Evolutionary conservation across 2,113 vertebrate species (phyloP), one percentile per base, ranked within the genome.

Genomic region (Montifringilla adamsi): DNA sequence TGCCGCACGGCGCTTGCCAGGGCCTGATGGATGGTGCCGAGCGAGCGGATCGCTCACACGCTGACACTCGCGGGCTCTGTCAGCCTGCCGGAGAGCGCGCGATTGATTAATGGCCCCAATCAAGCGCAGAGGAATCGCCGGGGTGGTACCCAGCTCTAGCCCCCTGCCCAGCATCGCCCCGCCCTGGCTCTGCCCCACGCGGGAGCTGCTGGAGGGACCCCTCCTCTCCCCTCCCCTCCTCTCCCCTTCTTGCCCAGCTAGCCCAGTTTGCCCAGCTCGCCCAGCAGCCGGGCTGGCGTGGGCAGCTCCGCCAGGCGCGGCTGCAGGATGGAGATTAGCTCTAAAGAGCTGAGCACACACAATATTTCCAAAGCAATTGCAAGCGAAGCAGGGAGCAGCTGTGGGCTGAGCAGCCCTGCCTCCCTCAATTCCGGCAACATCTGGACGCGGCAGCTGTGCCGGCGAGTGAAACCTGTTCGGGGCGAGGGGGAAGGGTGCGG

Each of bases 351-450:
- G 95, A 93, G 79, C 91, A 83, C 52, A 74, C 93, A 91, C 68
- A 93, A 86, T 70, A 55, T 85, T 90, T 95, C 80, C 60, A 49
- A 89, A 90, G 91, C 89, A 50, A 95, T 94, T 87, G 95, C 87
- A 81, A 96, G 90, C 49, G 2, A 93, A 96, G 94, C 91, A 81
- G 83, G 41, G 93, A 96, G 91, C 96, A 97, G 90, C 95, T 97
- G 96, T 53, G 87, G 93, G 93, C 94, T 95, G 94, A 96, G 75
- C 91, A 84, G 86, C 82, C 68, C 72, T 88, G 55, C 85, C 79
- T 95, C 70, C 91, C 64, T 62, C 93, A 64, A 27, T 72, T 39
- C 68, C 33, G 13, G 66, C 83, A 94, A 96, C 96, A 97, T 96
- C 96, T 96, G 96, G 96, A 78, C 0, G 39, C 5, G 13, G 91